These are phyloP conservation scores for Aphelinus atriplicis DNA, from an alignment of 1,140 invertebrate genomes.

Conservation along the genomic window DNA sequence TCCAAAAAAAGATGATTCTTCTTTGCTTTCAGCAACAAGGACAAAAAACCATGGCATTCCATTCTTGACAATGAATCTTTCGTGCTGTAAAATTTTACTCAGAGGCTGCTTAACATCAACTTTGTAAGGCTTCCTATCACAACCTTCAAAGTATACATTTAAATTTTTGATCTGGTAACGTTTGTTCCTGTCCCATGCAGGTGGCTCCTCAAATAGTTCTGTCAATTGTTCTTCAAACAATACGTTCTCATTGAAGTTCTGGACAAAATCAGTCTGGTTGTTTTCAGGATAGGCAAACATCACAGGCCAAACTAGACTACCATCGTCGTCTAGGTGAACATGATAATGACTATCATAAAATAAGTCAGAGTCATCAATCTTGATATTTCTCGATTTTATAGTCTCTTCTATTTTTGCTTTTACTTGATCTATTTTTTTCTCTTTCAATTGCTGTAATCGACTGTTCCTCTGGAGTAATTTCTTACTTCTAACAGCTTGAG, in stretches of 20 bases:
- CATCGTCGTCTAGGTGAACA: constrained; percentile 71
- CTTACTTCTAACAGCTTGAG: constrained; percentile 69
- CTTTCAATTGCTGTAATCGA: constrained; percentile 69
- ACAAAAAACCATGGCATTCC: constrained; percentile 69
- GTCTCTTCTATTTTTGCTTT: constrained; percentile 68
- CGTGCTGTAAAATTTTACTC: constrained; percentile 71
- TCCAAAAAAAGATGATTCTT: constrained; percentile 53
- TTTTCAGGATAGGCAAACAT: constrained; percentile 87
- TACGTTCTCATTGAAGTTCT: constrained; percentile 78
- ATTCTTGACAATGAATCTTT: constrained; percentile 66
- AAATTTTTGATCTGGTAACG: constrained; percentile 76
- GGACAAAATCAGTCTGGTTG: constrained; percentile 76
- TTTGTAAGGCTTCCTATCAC: constrained; percentile 71
- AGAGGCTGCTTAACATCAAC: constrained; percentile 72
- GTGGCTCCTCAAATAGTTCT: constrained; percentile 76
- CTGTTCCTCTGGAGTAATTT: constrained; percentile 64
- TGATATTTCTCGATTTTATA: constrained; percentile 68
- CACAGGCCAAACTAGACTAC: constrained; percentile 80
- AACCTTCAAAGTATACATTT: constrained; percentile 84
- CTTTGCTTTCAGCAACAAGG: constrained; percentile 61
- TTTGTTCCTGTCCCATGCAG: constrained; percentile 79
- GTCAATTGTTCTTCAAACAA: constrained; percentile 77
- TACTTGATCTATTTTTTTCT: constrained; percentile 69
- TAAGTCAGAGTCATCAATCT: constrained; percentile 47
- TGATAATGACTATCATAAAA: constrained; percentile 34